Base-by-base conservation (phyloP, 2,888 invertebrate genomes). In the Lymantria dispar region DNA sequence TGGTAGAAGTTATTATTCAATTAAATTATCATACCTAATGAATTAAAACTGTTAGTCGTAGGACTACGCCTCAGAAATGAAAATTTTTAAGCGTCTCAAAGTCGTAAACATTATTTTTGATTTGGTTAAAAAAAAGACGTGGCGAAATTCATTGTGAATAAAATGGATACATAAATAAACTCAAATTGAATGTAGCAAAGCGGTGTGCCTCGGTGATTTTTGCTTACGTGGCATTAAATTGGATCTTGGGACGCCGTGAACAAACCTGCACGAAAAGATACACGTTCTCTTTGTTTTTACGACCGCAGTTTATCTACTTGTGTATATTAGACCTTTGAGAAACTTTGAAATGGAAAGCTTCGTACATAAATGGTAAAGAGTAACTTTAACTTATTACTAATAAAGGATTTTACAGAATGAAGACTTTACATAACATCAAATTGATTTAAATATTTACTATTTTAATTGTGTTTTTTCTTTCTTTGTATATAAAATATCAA, bases 141-240 rank as follows among this genome's bases (percentile, higher is more conserved):
- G 8, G 13, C 40, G 30, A 47, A 45, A 37, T 43, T 47, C n/a
- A 60, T 56, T 47, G 36, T 45, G 22, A 45, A 9, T 38, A 7
- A 48, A 62, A 53, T 47, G 39, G 41, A 46, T 45, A 14, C n/a
- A 22, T 22, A 63, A 54, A 50, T 52, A 47, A 50, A 60, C 60
- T 52, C 55, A 61, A 51, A 61, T 54, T 33, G 14, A 51, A 45
- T 12, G 22, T 22, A 22, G 49, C 53, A 61, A 45, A 46, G 50
- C 45, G 52, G 40, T 37, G 44, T 48, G 50, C 36, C 43, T 48
- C 50, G 13, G 50, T 59, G 61, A 64, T 64, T 57, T 64, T 48
- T 64, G 64, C 56, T 64, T 61, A 57, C 59, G 55, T 56, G 36
- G 64, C 52, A 48, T 49, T 51, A 48, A 67, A 65, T 64, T 59